These are phyloP conservation scores for Dendronephthya gigantea DNA, from an alignment of 64 coral and sea anemone species.

Conservation along the genomic window DNA sequence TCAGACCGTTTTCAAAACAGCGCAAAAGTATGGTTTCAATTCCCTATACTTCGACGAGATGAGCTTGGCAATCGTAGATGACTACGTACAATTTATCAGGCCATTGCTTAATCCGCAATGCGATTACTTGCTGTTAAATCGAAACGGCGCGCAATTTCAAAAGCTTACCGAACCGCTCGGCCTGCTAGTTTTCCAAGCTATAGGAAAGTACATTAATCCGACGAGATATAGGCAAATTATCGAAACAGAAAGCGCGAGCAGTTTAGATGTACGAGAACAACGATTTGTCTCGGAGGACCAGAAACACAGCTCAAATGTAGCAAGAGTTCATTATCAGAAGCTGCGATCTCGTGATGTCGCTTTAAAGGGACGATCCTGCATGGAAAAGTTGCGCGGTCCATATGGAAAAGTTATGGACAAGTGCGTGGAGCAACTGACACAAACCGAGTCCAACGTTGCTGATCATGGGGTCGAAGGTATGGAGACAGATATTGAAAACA, in stretches of 20 bases:
- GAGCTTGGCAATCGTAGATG: not conserved
- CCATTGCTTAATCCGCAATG: constrained; percentile 11
- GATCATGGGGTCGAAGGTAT: no score
- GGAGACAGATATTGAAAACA: no score
- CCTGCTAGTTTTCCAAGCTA: constrained; percentile 37
- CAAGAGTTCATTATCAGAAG: constrained; percentile 47
- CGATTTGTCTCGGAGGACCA: constrained; percentile 26
- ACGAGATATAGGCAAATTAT: constrained; percentile 51
- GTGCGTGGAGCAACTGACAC: not conserved
- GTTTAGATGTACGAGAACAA: constrained; percentile 23
- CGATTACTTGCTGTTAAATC: constrained; percentile 41
- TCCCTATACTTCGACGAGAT: not conserved
- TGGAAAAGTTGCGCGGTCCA: constrained; percentile 8
- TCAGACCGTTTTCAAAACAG: constrained; percentile 21
- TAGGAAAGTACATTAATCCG: constrained; percentile 42
- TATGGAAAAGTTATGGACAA: not conserved
- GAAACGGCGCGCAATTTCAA: constrained; percentile 33
- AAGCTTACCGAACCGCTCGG: constrained; percentile 28
- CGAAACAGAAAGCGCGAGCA: constrained; percentile 23
- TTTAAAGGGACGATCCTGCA: not conserved
- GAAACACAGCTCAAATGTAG: constrained; percentile 45
- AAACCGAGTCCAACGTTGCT: no score
- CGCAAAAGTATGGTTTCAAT: constrained; percentile 18
- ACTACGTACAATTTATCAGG: not conserved
- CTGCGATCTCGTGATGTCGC: constrained; percentile 34